These are phyloP conservation scores for Stenopsyche tienmushanensis DNA, from an alignment of 1,140 invertebrate species.

Conservation along the genomic window DNA sequence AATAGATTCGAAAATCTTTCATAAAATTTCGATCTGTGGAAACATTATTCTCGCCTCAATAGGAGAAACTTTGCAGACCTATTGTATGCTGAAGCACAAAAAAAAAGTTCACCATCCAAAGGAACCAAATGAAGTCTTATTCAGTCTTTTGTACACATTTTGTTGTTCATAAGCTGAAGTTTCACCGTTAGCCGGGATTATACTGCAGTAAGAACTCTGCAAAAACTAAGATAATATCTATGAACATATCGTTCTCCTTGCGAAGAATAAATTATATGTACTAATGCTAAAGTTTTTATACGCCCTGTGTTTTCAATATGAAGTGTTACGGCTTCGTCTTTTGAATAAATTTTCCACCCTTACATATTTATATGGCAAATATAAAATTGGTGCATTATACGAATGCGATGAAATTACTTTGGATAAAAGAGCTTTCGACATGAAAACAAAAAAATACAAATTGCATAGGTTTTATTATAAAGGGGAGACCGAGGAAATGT, in stretches of 20 bases:
- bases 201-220: neutral
- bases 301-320: too few relatives aligned
- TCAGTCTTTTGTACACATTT: neutral
- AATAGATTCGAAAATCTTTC: too few relatives aligned
- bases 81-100: neutral
- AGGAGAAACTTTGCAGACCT: too few relatives aligned
- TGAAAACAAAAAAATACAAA: constrained; percentile 35
- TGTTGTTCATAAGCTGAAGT: neutral
- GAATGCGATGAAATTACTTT: constrained; percentile 27
- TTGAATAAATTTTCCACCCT: constrained; percentile 24
- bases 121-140: neutral
- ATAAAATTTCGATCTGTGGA: too few relatives aligned
- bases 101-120: neutral
- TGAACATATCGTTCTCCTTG: neutral
- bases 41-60: too few relatives aligned
- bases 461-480: constrained; percentile 33
- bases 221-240: neutral
- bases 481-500: constrained; percentile 7
- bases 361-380: constrained; percentile 8
- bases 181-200: neutral
- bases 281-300: too few relatives aligned
- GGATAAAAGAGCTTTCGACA: constrained; percentile 26
- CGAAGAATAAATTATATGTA: neutral
- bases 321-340: neutral
- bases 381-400: neutral